Evolutionary conservation across 2,888 invertebrate species (phyloP).

Genomic region (Amiota minor): DNA sequence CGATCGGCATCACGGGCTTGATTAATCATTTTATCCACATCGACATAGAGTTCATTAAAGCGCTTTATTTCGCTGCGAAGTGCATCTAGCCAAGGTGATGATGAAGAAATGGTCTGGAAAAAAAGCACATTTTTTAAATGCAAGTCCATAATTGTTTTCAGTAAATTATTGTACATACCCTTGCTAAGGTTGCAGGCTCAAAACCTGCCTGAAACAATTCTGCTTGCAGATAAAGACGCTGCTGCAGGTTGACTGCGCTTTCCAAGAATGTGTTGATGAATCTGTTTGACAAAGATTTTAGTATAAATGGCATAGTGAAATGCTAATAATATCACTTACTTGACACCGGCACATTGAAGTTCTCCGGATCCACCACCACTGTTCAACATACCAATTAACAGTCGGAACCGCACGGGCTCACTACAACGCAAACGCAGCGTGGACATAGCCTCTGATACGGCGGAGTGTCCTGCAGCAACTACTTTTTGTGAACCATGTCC

Average conservation of each 20-base stretch:
- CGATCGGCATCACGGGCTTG: slow-evolving; percentile 82
- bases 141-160: not conserved
- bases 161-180: slow-evolving; percentile 69
- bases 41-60: slow-evolving; percentile 85
- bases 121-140: slow-evolving; percentile 19
- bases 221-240: slow-evolving; percentile 87
- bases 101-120: slow-evolving; percentile 78
- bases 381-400: slow-evolving; percentile 90
- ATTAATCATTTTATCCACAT: slow-evolving; percentile 83
- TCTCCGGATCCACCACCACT: slow-evolving; percentile 84
- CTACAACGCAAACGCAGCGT: slow-evolving; percentile 90
- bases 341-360: slow-evolving; percentile 85
- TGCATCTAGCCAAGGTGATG: slow-evolving; percentile 78
- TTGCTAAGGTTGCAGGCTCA: slow-evolving; percentile 75
- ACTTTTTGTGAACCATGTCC: slow-evolving; percentile 70
- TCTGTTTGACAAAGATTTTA: slow-evolving; percentile 51
- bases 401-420: slow-evolving; percentile 93
- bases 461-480: slow-evolving; percentile 83
- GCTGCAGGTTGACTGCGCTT: slow-evolving; percentile 83
- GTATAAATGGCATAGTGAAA: not conserved
- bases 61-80: slow-evolving; percentile 82
- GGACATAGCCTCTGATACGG: slow-evolving; percentile 92
- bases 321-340: slow-evolving; percentile 58
- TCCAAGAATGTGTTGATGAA: slow-evolving; percentile 89
- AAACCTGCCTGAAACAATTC: slow-evolving; percentile 88